These are phyloP conservation scores for Electrona antarctica DNA, from an alignment of 2,113 vertebrate species.

Conservation along the genomic window DNA sequence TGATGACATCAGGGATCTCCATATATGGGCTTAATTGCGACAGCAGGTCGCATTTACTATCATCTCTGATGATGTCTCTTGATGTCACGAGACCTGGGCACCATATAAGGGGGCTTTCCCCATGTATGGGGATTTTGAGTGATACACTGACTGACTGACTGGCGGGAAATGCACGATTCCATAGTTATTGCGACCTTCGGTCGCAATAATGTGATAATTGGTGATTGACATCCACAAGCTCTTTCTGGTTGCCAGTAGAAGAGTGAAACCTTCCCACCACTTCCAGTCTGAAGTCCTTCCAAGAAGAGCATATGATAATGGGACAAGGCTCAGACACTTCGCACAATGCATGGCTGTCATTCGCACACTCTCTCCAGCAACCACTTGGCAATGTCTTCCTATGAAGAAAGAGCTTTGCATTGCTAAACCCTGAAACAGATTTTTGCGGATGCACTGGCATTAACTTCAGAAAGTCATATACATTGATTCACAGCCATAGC, in stretches of 20 bases:
- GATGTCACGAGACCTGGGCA: too few species aligned
- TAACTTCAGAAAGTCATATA: too few species aligned
- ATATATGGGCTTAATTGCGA: too few species aligned
- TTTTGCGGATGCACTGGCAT: not conserved
- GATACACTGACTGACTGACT: too few species aligned
- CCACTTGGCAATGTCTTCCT: conserved; percentile 4
- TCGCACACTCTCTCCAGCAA: conserved; percentile 9
- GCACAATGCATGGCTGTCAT: conserved; percentile 40
- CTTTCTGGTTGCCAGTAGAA: conserved; percentile 41
- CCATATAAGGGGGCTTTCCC: too few species aligned
- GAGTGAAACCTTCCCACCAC: conserved; percentile 40
- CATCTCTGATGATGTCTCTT: too few species aligned
- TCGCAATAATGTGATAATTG: conserved; percentile 42
- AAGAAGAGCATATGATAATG: conserved; percentile 35
- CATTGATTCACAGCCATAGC: too few species aligned
- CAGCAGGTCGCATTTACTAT: too few species aligned
- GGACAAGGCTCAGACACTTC: conserved; percentile 41
- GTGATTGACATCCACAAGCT: conserved; percentile 36
- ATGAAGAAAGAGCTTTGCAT: not conserved
- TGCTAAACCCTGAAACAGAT: conserved; percentile 7
- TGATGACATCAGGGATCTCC: too few species aligned
- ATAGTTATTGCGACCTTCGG: not conserved
- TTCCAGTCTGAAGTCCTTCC: conserved; percentile 41
- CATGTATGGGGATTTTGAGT: too few species aligned
- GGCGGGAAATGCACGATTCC: too few species aligned